Base-by-base conservation (phyloP, 2,797 vertebrate genomes). In the Molothrus ater region DNA sequence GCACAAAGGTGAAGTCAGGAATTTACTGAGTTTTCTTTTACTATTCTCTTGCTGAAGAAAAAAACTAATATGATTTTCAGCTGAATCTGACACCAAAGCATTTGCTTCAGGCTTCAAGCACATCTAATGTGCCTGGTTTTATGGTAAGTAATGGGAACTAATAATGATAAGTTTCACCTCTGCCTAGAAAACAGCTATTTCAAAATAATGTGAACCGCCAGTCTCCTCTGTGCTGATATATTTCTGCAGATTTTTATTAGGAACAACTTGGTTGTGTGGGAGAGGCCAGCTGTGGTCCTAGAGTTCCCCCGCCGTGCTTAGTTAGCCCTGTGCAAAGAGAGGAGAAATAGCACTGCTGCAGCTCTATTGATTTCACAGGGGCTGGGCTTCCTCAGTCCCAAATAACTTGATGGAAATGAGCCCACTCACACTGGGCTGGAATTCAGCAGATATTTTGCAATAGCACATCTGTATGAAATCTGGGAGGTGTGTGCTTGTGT, bases 71-170 rank as follows among this genome's bases (percentile, higher is more conserved):
- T 75, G 89, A 92, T 96, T 97, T 96, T 94, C 92, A 96, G 89
- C 75, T 93, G 91, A 83, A 88, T 83, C 89, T 90, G 95, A 93
- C 92, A 94, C 94, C 92, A 91, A 97, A 96, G 92, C 86, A 91
- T 89, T 95, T 85, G 79, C 93, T 96, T 71, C 90, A 87, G 90
- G 93, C 93, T 91, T 92, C 3, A 13, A 83, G 84, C 86, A 73
- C 88, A 87, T 93, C 72, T 96, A 85, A 95, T 14, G 2, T 87
- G 79, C 75, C 89, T 92, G 79, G 69, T 82, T 96, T 96, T 96
- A 93, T 96, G 75, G 93, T 95, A 95, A 97, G 84, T 96, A 89
- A 91, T 96, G 81, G 89, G 59, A 95, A 71, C 90, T 96, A 96
- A 96, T 96, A 96, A 94, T 47, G 28, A 85, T 86, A 87, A 91